Base-by-base conservation (phyloP, 2,888 invertebrate species). In the Lordiphosa fenestrarum region DNA sequence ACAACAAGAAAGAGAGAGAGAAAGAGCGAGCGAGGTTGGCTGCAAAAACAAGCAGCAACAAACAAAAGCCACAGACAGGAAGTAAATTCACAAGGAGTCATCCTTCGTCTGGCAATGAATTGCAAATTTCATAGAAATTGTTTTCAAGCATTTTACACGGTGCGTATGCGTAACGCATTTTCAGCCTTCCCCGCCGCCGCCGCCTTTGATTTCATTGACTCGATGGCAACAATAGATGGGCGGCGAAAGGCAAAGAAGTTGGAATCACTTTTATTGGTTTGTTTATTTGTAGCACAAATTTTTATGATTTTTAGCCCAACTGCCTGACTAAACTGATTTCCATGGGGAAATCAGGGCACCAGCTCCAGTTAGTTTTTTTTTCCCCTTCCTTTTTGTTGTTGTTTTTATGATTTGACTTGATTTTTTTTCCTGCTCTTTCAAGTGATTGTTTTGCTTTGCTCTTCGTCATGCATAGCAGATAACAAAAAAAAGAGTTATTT, bases 291-390 rank as follows among this genome's bases (percentile, higher is more conserved):
- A 85, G 66, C 60, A 62, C 68, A 85, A 81, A 85, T 84, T 88
- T 86, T 88, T 88, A 87, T 88, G 88, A 87, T 88, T 87, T 63
- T 73, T 70, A 67, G 67, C 85, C 63, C 52, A 61, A 65, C 81
- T 77, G 85, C 54, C 46, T 33, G 35, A 30, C 84, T 88, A 88
- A 88, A 88, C 85, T 88, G 88, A 88, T 88, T 88, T 88, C 88
- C 88, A 85, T 77, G 67, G 85, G 88, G 88, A 88, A 84, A 84
- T 84, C 84, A 84, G 57, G 57, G 40, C 57, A 54, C 55, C 66
- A 51, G 51, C 71, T 50, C 56, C 65, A 41, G 61, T 66, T 73
- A 73, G 68, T 72, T 75, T 69, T 55, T 52, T 51, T 15, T 75
- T 69, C 53, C 50, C 56, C 64, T 50, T 57, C 35, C 47, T 57